Evolutionary conservation across 2,888 invertebrate species (phyloP), one percentile per base, ranked within the genome.

Genomic region (Gibbula magus): DNA sequence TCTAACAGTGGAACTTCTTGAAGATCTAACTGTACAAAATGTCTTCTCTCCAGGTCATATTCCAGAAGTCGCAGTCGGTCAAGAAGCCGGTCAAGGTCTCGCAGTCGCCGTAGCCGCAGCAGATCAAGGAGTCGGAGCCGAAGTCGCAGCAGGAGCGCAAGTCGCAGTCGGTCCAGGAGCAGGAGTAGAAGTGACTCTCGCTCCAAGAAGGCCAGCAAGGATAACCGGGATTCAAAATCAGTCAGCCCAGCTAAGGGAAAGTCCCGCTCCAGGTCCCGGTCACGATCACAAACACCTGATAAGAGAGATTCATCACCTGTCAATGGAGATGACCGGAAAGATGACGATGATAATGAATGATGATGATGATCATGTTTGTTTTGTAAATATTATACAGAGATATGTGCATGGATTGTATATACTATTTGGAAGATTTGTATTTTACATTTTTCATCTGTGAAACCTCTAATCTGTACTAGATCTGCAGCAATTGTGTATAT

Each of bases 61-160:
- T 75, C 75, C 39, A 32, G 70, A 70, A 70, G 70, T 70, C 75
- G 54, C n/a, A 75, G 75, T 54, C 18, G 54, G 35, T 54, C 54
- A 18, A 25, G 75, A 18, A 75, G 75, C n/a, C 75, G 75, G n/a
- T 75, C 75, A 8, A 53, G 75, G 8, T 75, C 75, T 39, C 20
- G 75, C 25, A 35, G 35, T 29, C 52, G 75, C 8, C 53, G 89
- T n/a, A 84, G 84, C 77, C 80, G 82, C n/a, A 84, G 84, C 77
- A 79, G 82, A 8, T 84, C 83, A 70, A 81, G 81, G 35, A 82
- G 82, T 32, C 75, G 75, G 10, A 53, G 54, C 75, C 32, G 53
- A 5, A 75, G 75, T 32, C 54, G 75, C 18, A 54, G 54, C 35
- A 29, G 75, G 20, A 53, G 53, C 13, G 54, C 54, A 5, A n/a